Evolutionary conservation across 1,140 invertebrate species (phyloP), one percentile per base, ranked within the genome.

Genomic region (Aphelinus atriplicis): DNA sequence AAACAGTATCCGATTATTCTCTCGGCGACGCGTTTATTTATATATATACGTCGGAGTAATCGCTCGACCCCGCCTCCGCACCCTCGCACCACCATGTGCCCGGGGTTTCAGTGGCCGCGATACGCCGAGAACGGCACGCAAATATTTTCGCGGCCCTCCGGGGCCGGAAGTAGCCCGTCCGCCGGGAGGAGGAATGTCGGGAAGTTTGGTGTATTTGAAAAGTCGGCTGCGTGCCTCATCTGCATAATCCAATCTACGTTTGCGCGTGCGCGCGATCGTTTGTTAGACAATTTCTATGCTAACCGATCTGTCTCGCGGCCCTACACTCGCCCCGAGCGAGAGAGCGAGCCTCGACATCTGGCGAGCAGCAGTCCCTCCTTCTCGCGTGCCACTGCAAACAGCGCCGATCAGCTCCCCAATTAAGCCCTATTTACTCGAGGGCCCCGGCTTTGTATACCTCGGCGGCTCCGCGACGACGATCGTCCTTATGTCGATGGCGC

Each of bases 201-300:
- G 50, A 73, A 73, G 68, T 42, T 74, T 74, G 43, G 2, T 26
- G 26, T 26, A 26, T 26, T 26, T 26, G 26, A 26, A 26, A 26
- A 26, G 26, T 26, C 26, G 26, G 26, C 26, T 26, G 55, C 55
- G 26, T 50, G 47, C 58, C 64, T 45, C 45, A 66, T 76, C 69
- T 72, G 55, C 75, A 72, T 76, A 76, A 76, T 76, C 69, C 69
- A 57, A 71, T 67, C 58, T 71, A 62, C 42, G 69, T 76, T 71
- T 76, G 75, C 64, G 62, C 6, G 10, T 45, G 46, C 50, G 57
- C 66, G 45, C 56, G 48, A 69, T 68, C 45, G 55, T 75, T 70
- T 70, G 67, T 71, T 63, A 63, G 61, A 66, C 68, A 1, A 76
- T 76, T 72, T 76, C 69, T 68, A 76, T 76, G 75, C 64, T 72